phyloP scores from a whole-genome alignment of 2,888 invertebrate genomes.

The Andrena praecox region DNA sequence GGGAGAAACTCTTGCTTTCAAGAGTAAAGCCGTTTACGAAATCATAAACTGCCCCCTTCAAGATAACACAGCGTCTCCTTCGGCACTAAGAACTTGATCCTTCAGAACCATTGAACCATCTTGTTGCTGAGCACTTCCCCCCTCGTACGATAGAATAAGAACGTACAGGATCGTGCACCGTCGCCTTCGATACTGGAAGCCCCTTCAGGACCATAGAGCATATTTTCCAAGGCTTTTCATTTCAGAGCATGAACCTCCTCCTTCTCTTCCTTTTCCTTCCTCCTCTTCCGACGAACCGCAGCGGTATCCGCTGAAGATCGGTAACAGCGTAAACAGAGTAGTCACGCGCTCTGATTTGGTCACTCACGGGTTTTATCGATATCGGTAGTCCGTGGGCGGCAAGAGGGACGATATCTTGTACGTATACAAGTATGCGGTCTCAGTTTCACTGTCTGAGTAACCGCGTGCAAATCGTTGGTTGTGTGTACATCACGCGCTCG shows the following conservation, averaged over 20 bases:
- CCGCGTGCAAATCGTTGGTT: conserved; percentile 24
- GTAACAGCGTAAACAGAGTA: conserved; percentile 22
- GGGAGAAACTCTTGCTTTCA: not conserved
- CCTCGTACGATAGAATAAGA: too few relatives aligned
- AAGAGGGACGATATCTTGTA: conserved; percentile 45
- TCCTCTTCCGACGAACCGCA: not conserved
- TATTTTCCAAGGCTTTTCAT: too few relatives aligned
- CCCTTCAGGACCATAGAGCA: not conserved
- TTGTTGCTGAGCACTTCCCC: too few relatives aligned
- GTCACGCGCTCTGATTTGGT: conserved; percentile 50
- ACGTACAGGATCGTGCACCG: not conserved
- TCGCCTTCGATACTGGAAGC: not conserved
- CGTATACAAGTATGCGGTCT: conserved; percentile 33
- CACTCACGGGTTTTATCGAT: conserved; percentile 55
- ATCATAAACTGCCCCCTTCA: not conserved
- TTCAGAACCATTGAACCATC: too few relatives aligned
- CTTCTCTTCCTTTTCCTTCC: not conserved
- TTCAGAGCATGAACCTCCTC: not conserved
- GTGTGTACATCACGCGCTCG: conserved; percentile 20
- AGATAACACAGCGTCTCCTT: not conserved
- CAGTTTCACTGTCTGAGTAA: conserved; percentile 7
- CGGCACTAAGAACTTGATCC: not conserved
- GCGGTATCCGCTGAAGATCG: not conserved
- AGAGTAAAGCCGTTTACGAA: too few relatives aligned
- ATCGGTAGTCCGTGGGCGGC: conserved; percentile 48